phyloP scores from a whole-genome alignment of 2,797 vertebrate genomes.

The Lemur catta region DNA sequence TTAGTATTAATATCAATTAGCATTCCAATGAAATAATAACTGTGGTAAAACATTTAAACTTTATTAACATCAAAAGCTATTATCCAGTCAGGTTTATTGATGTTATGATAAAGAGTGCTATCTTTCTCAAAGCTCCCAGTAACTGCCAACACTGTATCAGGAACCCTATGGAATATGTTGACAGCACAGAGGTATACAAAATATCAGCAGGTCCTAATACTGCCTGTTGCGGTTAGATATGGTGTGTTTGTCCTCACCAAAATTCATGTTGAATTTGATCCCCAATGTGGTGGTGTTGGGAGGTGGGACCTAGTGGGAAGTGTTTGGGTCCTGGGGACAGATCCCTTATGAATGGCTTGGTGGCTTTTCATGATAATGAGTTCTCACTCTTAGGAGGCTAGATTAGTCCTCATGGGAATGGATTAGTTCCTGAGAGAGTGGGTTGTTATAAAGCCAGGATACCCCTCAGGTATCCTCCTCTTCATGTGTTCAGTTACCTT shows the following conservation, averaged over 20 bases:
- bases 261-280: background rate
- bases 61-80: conserved; percentile 58
- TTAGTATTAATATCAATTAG: conserved; percentile 58
- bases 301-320: background rate
- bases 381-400: background rate
- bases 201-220: background rate
- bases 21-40: conserved; percentile 48
- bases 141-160: conserved; percentile 25
- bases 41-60: conserved; percentile 59
- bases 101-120: conserved; percentile 47
- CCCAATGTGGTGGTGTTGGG: background rate
- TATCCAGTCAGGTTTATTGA: conserved; percentile 61
- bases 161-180: background rate
- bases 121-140: conserved; percentile 46
- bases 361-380: background rate
- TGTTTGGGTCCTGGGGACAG: too few relatives aligned
- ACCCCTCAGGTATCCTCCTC: background rate
- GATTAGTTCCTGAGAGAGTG: background rate
- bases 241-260: background rate
- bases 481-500: background rate
- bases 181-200: background rate
- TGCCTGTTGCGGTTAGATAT: background rate
- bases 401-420: background rate
- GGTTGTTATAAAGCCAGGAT: background rate
- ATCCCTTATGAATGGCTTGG: background rate